phyloP scores from a whole-genome alignment of 2,888 invertebrate species.

The Dicyrtomina minuta region DNA sequence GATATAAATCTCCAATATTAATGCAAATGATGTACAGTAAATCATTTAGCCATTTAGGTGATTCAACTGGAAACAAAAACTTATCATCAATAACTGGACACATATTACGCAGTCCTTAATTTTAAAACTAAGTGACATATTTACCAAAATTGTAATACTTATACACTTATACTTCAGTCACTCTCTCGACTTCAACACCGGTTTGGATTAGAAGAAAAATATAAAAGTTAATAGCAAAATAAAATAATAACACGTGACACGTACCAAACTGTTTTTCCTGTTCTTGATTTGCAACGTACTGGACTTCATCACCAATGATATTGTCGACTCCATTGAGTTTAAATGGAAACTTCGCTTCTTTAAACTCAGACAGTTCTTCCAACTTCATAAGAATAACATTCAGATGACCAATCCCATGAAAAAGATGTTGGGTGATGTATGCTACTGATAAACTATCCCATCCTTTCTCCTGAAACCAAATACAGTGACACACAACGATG shows the following conservation, averaged over 20 bases:
- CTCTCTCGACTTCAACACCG: no score
- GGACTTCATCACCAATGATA: not conserved
- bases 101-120: no score
- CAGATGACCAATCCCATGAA: slow-evolving; percentile 44
- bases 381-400: slow-evolving; percentile 42
- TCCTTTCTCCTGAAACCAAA: slow-evolving; percentile 44
- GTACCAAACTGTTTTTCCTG: not conserved
- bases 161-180: no score
- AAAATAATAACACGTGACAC: no score
- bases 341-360: slow-evolving; percentile 23
- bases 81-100: no score
- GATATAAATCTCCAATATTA: slow-evolving; percentile 49
- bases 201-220: no score
- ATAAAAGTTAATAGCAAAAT: no score
- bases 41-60: slow-evolving; percentile 39
- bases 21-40: slow-evolving; percentile 44
- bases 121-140: no score
- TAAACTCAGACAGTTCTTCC: slow-evolving; percentile 29
- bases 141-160: no score
- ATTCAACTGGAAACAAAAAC: slow-evolving; percentile 17
- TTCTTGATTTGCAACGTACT: not conserved
- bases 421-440: slow-evolving; percentile 42
- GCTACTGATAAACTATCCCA: slow-evolving; percentile 39
- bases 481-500: no score
- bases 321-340: slow-evolving; percentile 17